A percentile compares a stretch with the other conserved stretches of the same genome.
phyloP scores from a whole-genome alignment of 2,888 invertebrate species.

The Drosophila neoperkinsi region DNA sequence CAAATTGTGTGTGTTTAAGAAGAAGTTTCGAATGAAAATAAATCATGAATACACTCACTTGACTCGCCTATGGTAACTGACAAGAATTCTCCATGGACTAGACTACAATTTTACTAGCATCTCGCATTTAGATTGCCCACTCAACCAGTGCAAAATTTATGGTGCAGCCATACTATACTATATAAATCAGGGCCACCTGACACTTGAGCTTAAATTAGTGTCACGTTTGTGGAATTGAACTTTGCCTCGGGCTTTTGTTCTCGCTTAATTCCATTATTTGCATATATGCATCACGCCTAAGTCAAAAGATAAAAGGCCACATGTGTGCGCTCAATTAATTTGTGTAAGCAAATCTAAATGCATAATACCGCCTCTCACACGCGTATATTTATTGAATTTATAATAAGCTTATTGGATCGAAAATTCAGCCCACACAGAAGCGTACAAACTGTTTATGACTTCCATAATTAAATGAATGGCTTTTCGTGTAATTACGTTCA shows the following conservation, averaged over 20 bases:
- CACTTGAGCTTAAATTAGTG: conserved; percentile 57
- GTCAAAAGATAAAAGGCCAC: conserved; percentile 15
- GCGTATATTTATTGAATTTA: conserved; percentile 24
- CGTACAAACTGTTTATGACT: conserved; percentile 39
- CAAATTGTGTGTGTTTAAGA: conserved; percentile 56
- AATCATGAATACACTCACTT: conserved; percentile 65
- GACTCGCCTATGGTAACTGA: conserved; percentile 42
- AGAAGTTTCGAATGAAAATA: conserved; percentile 70
- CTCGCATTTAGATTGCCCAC: conserved; percentile 32
- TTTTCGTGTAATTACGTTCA: conserved; percentile 6
- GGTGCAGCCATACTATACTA: conserved; percentile 32
- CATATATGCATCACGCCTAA: conserved; percentile 3
- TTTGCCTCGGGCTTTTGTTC: not conserved
- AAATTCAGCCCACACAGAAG: conserved; percentile 2
- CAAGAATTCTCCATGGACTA: conserved; percentile 29
- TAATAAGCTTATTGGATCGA: conserved; percentile 38
- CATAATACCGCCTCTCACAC: conserved; percentile 4
- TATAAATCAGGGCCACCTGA: conserved; percentile 65
- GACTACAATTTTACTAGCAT: conserved; percentile 21
- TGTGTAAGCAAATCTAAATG: conserved; percentile 17
- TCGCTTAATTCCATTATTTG: conserved; percentile 4
- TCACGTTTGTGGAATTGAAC: conserved; percentile 12
- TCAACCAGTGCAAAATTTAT: conserved; percentile 59
- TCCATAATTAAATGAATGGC: conserved; percentile 29
- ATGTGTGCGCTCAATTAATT: conserved; percentile 56